These are phyloP conservation scores for Argopecten irradians DNA, from an alignment of 1,140 invertebrate genomes.

Conservation along the genomic window DNA sequence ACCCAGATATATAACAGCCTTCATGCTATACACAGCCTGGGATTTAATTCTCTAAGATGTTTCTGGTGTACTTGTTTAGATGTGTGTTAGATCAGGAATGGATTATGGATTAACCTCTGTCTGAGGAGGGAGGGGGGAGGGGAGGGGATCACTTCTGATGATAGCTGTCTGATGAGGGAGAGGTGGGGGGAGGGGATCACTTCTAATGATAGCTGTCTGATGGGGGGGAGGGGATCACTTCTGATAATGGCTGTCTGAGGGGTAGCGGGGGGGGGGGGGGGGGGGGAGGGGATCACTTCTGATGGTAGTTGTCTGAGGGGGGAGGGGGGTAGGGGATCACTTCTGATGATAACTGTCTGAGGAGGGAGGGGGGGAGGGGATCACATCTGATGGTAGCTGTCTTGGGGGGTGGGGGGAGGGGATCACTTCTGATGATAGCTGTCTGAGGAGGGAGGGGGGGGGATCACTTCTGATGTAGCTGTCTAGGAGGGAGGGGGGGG, in stretches of 20 bases:
- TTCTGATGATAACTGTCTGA: too few species aligned
- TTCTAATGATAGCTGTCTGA: too few species aligned
- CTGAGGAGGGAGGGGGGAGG: background rate
- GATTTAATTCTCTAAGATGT: conserved; percentile 4
- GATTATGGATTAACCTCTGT: background rate
- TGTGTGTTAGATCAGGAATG: background rate
- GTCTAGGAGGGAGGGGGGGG: too few species aligned
- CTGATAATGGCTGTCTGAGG: too few species aligned
- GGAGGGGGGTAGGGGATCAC: background rate
- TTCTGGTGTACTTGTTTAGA: background rate
- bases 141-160: too few species aligned
- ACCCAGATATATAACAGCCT: background rate
- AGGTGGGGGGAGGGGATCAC: background rate
- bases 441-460: background rate
- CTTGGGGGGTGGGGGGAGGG: too few species aligned
- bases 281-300: too few species aligned
- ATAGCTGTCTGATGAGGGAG: background rate
- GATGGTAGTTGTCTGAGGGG: background rate
- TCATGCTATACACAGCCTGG: background rate
- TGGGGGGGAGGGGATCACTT: background rate
- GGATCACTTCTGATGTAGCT: too few species aligned
- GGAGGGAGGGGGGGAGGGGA: background rate
- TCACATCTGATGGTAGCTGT: too few species aligned
- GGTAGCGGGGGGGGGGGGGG: too few species aligned
- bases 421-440: too few species aligned